Evolutionary conservation across 2,888 invertebrate species (phyloP).

Genomic region (Caenorhabditis panamensis): DNA sequence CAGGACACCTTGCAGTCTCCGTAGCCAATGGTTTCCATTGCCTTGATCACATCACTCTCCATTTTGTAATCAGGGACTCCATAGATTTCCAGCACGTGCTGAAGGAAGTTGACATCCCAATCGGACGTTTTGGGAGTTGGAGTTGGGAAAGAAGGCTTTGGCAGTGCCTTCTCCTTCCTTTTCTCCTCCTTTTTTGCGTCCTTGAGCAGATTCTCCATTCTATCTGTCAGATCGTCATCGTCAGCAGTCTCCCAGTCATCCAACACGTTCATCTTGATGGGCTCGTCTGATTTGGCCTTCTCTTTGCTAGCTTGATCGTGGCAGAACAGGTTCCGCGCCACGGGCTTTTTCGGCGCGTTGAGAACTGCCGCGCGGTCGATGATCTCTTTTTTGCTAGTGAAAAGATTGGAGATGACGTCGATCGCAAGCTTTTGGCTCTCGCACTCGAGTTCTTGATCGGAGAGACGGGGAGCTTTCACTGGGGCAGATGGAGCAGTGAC

Average conservation of each 20-base stretch:
- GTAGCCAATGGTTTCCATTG: constrained; percentile 54
- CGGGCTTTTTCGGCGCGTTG: constrained; percentile 46
- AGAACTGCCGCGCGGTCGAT: constrained; percentile 29
- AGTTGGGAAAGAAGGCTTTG: constrained; percentile 1
- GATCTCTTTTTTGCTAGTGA: constrained; percentile 43
- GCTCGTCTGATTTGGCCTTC: constrained; percentile 26
- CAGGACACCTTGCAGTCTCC: constrained; percentile 59
- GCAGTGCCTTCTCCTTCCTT: not conserved
- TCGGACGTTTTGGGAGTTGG: constrained; percentile 14
- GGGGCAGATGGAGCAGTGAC: constrained; percentile 12
- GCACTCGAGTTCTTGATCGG: constrained; percentile 44
- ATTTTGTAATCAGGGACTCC: constrained; percentile 67
- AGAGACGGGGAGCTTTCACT: constrained; percentile 36
- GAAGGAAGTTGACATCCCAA: constrained; percentile 49
- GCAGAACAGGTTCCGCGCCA: constrained; percentile 49
- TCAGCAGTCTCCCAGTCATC: constrained; percentile 62
- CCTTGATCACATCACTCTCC: constrained; percentile 61
- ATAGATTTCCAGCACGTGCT: constrained; percentile 63
- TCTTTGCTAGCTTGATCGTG: constrained; percentile 31
- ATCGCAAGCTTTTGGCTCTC: constrained; percentile 42
- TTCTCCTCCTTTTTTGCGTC: constrained; percentile 48
- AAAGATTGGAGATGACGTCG: constrained; percentile 48
- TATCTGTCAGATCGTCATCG: constrained; percentile 47
- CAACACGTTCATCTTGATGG: constrained; percentile 37
- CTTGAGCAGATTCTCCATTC: constrained; percentile 58